phyloP scores from a whole-genome alignment of 2,888 invertebrate genomes.

The Amphipyra berbera region DNA sequence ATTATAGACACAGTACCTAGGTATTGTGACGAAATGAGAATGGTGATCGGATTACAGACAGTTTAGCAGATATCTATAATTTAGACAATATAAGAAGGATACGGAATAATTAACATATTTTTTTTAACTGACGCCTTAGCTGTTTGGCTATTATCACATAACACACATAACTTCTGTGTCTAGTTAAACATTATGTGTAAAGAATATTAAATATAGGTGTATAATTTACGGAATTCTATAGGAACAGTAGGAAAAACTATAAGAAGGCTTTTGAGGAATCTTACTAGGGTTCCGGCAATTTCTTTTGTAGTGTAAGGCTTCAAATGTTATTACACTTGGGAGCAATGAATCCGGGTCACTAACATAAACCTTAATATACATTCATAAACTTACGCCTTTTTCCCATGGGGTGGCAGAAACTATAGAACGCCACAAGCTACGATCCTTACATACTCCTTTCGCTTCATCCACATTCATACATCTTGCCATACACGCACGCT shows the following conservation, averaged over 20 bases:
- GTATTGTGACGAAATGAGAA: conserved; percentile 1
- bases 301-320: too few species aligned
- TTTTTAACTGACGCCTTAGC: conserved; percentile 24
- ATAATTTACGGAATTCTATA: neutral
- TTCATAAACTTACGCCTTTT: too few species aligned
- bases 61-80: conserved; percentile 6
- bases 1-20: conserved; percentile 12
- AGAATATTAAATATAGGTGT: conserved; percentile 36
- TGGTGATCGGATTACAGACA: neutral
- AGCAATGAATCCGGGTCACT: too few species aligned
- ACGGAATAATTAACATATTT: conserved; percentile 26
- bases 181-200: conserved; percentile 27
- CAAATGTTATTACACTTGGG: too few species aligned
- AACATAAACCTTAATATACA: too few species aligned
- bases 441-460: too few species aligned
- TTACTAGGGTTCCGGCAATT: too few species aligned
- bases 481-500: too few species aligned
- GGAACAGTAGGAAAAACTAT: neutral
- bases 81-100: conserved; percentile 6
- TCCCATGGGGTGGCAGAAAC: too few species aligned
- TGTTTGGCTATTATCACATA: conserved; percentile 37
- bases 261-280: too few species aligned
- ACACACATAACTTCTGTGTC: conserved; percentile 13
- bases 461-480: too few species aligned
- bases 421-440: too few species aligned